Conservation (phyloP, 2,797 vertebrate genomes). For the Microchirus variegatus region DNA sequence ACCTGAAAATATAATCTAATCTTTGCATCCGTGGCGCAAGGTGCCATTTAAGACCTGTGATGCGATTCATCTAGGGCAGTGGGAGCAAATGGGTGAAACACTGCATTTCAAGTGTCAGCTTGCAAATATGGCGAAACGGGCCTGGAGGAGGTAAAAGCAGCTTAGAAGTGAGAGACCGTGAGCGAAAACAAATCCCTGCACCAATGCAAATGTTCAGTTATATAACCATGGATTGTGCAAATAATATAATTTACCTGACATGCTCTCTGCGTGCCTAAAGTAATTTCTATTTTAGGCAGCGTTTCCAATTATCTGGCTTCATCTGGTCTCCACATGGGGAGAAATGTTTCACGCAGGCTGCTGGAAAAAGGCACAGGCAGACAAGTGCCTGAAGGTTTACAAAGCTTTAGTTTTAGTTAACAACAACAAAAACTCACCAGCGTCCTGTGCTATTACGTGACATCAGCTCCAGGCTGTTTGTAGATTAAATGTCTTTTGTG, state of each 20-base stretch:
- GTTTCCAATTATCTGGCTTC: slow-evolving; percentile 36
- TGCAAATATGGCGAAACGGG: slow-evolving; percentile 1
- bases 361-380: no score
- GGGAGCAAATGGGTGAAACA: slow-evolving; percentile 17
- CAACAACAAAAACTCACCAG: slow-evolving; percentile 23
- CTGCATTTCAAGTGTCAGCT: slow-evolving; percentile 6
- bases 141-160: slow-evolving; percentile 1
- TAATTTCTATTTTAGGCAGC: slow-evolving; percentile 38
- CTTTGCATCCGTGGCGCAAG: no score
- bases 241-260: slow-evolving; percentile 34
- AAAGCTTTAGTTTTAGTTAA: slow-evolving; percentile 29
- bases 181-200: background rate
- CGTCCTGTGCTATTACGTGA: slow-evolving; percentile 10
- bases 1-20: no score
- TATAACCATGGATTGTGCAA: slow-evolving; percentile 17
- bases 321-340: slow-evolving; percentile 29
- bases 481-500: slow-evolving; percentile 9
- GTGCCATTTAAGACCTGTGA: background rate
- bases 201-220: background rate
- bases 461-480: slow-evolving; percentile 24
- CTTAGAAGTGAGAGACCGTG: background rate
- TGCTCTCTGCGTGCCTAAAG: slow-evolving; percentile 1
- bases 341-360: slow-evolving; percentile 8
- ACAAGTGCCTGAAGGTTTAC: slow-evolving; percentile 16
- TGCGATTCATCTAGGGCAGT: slow-evolving; percentile 16